Evolutionary conservation across 2,797 vertebrate species (phyloP), one percentile per base, ranked within the genome.

Genomic region (Pterois miles): DNA sequence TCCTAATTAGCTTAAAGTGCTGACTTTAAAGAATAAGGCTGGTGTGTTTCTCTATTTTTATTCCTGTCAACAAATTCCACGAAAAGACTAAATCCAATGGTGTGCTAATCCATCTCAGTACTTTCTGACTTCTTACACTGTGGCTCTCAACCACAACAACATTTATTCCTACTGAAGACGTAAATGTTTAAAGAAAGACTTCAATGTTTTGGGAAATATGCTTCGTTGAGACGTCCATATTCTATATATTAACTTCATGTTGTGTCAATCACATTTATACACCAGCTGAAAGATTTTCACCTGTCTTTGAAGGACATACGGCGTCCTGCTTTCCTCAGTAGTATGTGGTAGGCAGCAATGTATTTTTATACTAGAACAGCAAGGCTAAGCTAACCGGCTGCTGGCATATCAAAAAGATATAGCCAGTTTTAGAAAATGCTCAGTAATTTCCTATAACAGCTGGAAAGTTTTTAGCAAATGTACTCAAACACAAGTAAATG

Each of bases 191-290:
- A 69, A 58, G 13, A 48, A 16, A 57, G 7, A 3, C 0, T 70
- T 58, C 1, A 4, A 38, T 18, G 48, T 25, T 25, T 50, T 71
- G 40, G 22, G 31, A 36, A 60, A 38, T 23, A 10, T 0, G 2
- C 6, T 54, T 14, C 27, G 31, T 1, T 1, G 1, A 27, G 3
- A n/a, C n/a, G n/a, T n/a, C n/a, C n/a, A n/a, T n/a, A n/a, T n/a
- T n/a, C n/a, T n/a, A n/a, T n/a, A n/a, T n/a, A n/a, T n/a, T n/a
- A n/a, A n/a, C 29, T 29, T 29, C 5, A 29, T 5, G 5, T 29
- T 29, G 29, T 29, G 29, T 29, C 29, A 29, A 29, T 29, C 29
- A 29, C 29, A 5, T 29, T 29, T 29, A 29, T 5, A 29, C 29
- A 29, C 29, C 29, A 5, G 29, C 29, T 29, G 3, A 3, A 5